Percentiles rank a stretch among this genome's conserved stretches.
These are phyloP conservation scores for Drosophila saltans DNA, from an alignment of 1,140 invertebrate genomes.

Conservation along the genomic window DNA sequence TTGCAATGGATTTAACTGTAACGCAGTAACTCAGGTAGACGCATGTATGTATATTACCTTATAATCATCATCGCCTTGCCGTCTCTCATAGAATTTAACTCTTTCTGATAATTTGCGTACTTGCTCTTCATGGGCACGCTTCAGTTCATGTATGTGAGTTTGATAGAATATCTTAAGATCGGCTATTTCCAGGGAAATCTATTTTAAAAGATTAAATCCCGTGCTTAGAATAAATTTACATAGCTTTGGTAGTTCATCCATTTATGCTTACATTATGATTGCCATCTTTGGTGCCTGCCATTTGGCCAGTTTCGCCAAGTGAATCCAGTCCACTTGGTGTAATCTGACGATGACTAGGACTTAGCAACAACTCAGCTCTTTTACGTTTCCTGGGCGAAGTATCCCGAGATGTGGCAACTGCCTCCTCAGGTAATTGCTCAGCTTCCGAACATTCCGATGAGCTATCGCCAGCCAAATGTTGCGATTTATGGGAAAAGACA, in stretches of 20 bases:
- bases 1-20: neutral
- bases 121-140: constrained; percentile 59
- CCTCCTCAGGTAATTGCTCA: constrained; percentile 69
- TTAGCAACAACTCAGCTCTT: constrained; percentile 68
- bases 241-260: no score
- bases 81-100: constrained; percentile 68
- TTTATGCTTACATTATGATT: constrained; percentile 34
- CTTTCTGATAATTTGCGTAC: constrained; percentile 65
- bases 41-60: constrained; percentile 49
- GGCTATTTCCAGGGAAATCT: constrained; percentile 53
- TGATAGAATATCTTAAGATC: constrained; percentile 76
- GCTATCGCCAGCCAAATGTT: constrained; percentile 69
- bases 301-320: constrained; percentile 24
- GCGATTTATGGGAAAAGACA: constrained; percentile 88
- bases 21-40: neutral
- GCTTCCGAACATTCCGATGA: constrained; percentile 74
- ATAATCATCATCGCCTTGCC: constrained; percentile 76
- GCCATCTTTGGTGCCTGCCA: constrained; percentile 26
- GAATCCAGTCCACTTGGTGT: constrained; percentile 66
- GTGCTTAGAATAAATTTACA: neutral
- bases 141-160: constrained; percentile 71
- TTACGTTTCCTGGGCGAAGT: constrained; percentile 69
- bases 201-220: neutral
- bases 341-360: constrained; percentile 78
- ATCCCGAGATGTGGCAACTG: constrained; percentile 44